These are phyloP conservation scores for Eretmochelys imbricata DNA, from an alignment of 2,113 vertebrate genomes.

Conservation along the genomic window DNA sequence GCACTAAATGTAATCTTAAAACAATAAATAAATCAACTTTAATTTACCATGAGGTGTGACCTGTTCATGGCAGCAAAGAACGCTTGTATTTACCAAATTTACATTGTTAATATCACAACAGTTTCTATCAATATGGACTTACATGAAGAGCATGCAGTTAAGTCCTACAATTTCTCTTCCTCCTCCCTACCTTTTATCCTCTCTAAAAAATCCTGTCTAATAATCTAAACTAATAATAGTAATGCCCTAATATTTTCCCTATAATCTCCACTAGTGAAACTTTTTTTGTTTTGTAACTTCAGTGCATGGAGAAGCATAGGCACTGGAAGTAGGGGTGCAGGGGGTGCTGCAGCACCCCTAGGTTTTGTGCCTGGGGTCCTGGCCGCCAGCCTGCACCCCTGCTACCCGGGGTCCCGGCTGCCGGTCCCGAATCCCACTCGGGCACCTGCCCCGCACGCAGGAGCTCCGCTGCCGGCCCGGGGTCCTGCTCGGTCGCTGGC, in stretches of 20 bases:
- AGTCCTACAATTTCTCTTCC: not conserved
- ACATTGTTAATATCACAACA: not conserved
- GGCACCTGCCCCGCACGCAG: fast-evolving
- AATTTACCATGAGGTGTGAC: not conserved
- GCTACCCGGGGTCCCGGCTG: too few relatives aligned
- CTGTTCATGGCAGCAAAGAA: not conserved
- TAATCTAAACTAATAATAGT: not conserved
- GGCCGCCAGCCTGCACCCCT: too few relatives aligned
- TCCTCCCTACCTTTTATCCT: not conserved
- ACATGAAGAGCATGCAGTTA: not conserved
- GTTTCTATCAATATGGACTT: not conserved
- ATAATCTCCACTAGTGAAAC: not conserved
- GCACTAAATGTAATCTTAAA: not conserved
- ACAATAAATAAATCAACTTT: not conserved
- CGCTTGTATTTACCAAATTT: not conserved
- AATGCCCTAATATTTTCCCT: not conserved
- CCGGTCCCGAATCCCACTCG: too few relatives aligned
- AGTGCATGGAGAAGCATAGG: not conserved
- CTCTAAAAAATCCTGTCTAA: not conserved
- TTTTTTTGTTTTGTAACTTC: not conserved
- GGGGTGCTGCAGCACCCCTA: too few relatives aligned
- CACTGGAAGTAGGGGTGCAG: too few relatives aligned
- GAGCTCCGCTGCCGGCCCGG: too few relatives aligned
- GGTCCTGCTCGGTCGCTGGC: too few relatives aligned
- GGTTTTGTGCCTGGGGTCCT: too few relatives aligned